Evolutionary conservation across 2,888 invertebrate genomes (phyloP).

Genomic region (Bhutanitis thaidina): DNA sequence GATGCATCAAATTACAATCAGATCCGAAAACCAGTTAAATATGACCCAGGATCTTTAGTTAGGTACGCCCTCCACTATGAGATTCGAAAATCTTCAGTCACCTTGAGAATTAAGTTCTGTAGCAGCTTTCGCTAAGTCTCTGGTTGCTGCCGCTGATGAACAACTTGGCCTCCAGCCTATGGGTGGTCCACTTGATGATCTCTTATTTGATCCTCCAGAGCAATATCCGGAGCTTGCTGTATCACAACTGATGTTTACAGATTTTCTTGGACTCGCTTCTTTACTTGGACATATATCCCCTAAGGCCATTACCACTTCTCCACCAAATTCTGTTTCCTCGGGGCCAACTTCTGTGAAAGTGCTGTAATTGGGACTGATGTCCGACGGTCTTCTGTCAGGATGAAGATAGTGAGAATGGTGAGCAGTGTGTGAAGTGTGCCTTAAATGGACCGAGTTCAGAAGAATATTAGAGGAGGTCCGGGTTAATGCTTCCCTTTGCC

Average conservation of each 20-base stretch:
- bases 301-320: conserved; percentile 60
- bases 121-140: conserved; percentile 81
- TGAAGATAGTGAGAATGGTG: conserved; percentile 80
- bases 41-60: too few relatives aligned
- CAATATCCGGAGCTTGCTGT: conserved; percentile 74
- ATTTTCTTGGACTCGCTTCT: conserved; percentile 73
- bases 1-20: too few relatives aligned
- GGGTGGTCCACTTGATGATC: conserved; percentile 71
- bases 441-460: conserved; percentile 90
- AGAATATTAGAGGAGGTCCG: conserved; percentile 93
- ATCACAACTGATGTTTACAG: conserved; percentile 73
- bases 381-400: conserved; percentile 68
- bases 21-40: too few relatives aligned
- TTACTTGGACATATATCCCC: conserved; percentile 71
- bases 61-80: too few relatives aligned
- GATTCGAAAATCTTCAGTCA: conserved; percentile 34
- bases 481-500: conserved; percentile 90
- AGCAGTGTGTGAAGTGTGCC: conserved; percentile 86
- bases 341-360: conserved; percentile 74
- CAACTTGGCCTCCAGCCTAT: conserved; percentile 81
- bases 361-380: conserved; percentile 73
- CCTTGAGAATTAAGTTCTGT: conserved; percentile 86
- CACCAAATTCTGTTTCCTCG: conserved; percentile 68
- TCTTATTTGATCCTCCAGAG: conserved; percentile 71
- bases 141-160: conserved; percentile 79